These are phyloP conservation scores for Operophtera brumata DNA, from an alignment of 2,888 invertebrate species.

Conservation along the genomic window DNA sequence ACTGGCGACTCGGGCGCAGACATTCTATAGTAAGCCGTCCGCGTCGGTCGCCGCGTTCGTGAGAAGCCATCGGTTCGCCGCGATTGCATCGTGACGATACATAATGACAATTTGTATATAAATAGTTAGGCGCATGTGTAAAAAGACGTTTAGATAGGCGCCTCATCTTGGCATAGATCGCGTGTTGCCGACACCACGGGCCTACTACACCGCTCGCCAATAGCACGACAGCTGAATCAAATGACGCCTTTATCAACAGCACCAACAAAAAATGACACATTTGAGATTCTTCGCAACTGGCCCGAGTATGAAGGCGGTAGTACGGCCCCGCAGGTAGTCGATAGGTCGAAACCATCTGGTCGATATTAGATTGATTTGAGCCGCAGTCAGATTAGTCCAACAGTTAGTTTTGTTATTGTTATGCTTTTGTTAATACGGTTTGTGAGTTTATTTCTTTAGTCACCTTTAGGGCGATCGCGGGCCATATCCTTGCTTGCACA, in stretches of 20 bases:
- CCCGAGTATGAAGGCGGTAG: slow-evolving; percentile 37
- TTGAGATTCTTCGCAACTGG: slow-evolving; percentile 1
- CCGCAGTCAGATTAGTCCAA: slow-evolving; percentile 72
- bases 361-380: slow-evolving; percentile 77
- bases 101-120: slow-evolving; percentile 73
- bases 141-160: slow-evolving; percentile 63
- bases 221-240: slow-evolving; percentile 15
- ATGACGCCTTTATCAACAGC: slow-evolving; percentile 25
- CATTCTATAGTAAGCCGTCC: slow-evolving; percentile 61
- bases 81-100: slow-evolving; percentile 71
- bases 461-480: slow-evolving; percentile 62
- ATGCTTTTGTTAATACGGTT: slow-evolving; percentile 63
- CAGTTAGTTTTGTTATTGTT: slow-evolving; percentile 74
- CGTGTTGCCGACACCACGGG: slow-evolving; percentile 44
- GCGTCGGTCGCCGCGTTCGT: slow-evolving; percentile 70
- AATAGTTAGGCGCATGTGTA: slow-evolving; percentile 79
- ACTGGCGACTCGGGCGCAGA: slow-evolving; percentile 60
- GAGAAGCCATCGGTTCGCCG: slow-evolving; percentile 80
- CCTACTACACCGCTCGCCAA: slow-evolving; percentile 23
- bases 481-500: slow-evolving; percentile 40
- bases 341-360: slow-evolving; percentile 75
- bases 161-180: slow-evolving; percentile 49
- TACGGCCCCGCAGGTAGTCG: slow-evolving; percentile 52
- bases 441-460: slow-evolving; percentile 68
- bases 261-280: neutral